Conservation (phyloP, 2,797 vertebrate species). For the Urosaurus nigricauda region DNA sequence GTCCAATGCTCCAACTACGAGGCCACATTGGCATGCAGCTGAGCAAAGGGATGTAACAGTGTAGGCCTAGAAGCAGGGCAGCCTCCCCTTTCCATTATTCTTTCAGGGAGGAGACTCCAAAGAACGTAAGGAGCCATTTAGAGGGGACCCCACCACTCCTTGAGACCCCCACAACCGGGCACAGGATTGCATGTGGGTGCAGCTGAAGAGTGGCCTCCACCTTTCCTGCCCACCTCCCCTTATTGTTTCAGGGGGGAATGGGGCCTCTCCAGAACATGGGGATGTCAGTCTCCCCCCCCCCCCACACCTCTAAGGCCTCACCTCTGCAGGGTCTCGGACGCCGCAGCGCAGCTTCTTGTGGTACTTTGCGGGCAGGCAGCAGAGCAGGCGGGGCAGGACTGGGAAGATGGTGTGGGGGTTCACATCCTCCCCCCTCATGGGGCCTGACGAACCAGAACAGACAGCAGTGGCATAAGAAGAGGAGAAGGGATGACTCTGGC, state of each 20-base stretch:
- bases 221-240: no score
- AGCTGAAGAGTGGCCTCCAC: no score
- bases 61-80: background rate
- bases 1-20: no score
- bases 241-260: no score
- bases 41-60: no score
- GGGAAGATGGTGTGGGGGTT: conserved; percentile 90
- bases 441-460: conserved; percentile 73
- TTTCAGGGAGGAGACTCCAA: background rate
- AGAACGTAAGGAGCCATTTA: background rate
- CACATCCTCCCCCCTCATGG: conserved; percentile 83
- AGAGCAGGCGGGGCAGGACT: conserved; percentile 85
- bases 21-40: no score
- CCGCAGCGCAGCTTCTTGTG: conserved; percentile 83
- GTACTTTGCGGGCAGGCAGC: conserved; percentile 87
- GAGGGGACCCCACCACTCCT: no score
- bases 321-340: conserved; percentile 78
- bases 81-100: background rate
- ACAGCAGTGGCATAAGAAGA: background rate
- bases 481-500: no score
- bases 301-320: conserved; percentile 57
- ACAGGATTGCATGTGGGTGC: no score
- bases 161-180: no score
- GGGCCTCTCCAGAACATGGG: no score
- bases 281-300: no score